Evolutionary conservation across 23 tunicate genomes (phyloP).

Genomic region (Styela clava): DNA sequence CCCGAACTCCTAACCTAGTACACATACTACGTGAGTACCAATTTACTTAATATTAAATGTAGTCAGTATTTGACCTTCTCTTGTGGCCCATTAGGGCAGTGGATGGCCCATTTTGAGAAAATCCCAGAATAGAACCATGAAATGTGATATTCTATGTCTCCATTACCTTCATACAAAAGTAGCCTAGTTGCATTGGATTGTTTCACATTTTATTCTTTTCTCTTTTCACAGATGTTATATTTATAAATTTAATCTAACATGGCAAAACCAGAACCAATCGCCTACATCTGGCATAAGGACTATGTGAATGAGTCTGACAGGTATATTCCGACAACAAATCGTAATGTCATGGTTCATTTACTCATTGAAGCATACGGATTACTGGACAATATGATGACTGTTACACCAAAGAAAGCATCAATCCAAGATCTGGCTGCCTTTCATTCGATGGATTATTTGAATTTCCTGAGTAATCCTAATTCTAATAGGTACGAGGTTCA

Average conservation of each 20-base stretch:
- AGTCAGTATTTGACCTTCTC: too few species aligned
- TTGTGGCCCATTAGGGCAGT: too few species aligned
- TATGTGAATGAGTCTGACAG: conserved; percentile 38
- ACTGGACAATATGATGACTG: conserved; percentile 29
- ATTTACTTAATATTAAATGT: too few species aligned
- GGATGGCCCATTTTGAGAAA: too few species aligned
- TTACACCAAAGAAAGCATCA: conserved; percentile 34
- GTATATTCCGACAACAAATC: conserved; percentile 60
- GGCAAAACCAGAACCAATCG: conserved; percentile 17
- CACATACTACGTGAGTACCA: too few species aligned
- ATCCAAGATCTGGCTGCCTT: conserved; percentile 40
- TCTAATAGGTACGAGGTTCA: neutral
- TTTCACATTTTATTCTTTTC: too few species aligned
- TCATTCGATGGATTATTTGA: conserved; percentile 53
- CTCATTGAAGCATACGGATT: conserved; percentile 54
- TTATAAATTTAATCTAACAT: neutral
- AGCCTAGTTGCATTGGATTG: too few species aligned
- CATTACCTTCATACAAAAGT: too few species aligned
- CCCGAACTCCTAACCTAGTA: too few species aligned
- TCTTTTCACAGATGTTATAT: too few species aligned
- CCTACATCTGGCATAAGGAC: conserved; percentile 42
- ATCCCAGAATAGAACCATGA: too few species aligned
- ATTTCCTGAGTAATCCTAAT: conserved; percentile 16
- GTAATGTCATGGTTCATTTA: conserved; percentile 77
- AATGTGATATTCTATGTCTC: too few species aligned